Evolutionary conservation across 2,797 vertebrate genomes (phyloP).

Genomic region (Melanotaenia nigrans): DNA sequence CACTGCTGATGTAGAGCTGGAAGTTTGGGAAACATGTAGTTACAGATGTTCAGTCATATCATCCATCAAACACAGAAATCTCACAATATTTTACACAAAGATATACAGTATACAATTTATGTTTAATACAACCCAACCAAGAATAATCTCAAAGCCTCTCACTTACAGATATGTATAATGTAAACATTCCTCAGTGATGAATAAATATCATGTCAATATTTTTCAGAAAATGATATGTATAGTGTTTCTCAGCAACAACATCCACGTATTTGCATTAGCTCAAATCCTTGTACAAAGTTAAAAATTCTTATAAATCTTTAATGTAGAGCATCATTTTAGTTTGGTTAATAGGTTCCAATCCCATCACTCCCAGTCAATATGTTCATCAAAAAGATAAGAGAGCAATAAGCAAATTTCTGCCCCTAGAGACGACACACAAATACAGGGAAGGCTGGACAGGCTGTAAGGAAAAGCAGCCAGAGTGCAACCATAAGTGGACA

Average conservation of each 20-base stretch:
- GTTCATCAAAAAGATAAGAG: too few relatives aligned
- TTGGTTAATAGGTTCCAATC: too few relatives aligned
- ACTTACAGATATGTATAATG: not conserved
- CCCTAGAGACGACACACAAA: too few relatives aligned
- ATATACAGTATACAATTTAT: not conserved
- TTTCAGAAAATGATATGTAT: not conserved
- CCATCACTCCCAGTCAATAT: too few relatives aligned
- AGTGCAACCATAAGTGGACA: too few relatives aligned
- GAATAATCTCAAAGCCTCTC: not conserved
- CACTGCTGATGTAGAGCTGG: not conserved
- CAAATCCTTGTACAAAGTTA: too few relatives aligned
- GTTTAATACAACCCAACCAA: not conserved
- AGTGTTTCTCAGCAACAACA: not conserved
- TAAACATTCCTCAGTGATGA: not conserved
- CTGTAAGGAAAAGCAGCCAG: too few relatives aligned
- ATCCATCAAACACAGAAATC: not conserved
- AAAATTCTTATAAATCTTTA: not conserved
- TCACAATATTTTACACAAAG: not conserved
- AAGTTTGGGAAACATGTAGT: constrained; percentile 15
- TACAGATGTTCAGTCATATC: not conserved
- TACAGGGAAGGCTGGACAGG: too few relatives aligned
- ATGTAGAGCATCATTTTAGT: not conserved
- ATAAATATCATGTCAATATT: too few relatives aligned
- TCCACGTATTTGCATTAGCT: not conserved
- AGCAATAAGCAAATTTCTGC: too few relatives aligned